Evolutionary conservation across 2,888 invertebrate species (phyloP).

Genomic region (Erebia epiphron): DNA sequence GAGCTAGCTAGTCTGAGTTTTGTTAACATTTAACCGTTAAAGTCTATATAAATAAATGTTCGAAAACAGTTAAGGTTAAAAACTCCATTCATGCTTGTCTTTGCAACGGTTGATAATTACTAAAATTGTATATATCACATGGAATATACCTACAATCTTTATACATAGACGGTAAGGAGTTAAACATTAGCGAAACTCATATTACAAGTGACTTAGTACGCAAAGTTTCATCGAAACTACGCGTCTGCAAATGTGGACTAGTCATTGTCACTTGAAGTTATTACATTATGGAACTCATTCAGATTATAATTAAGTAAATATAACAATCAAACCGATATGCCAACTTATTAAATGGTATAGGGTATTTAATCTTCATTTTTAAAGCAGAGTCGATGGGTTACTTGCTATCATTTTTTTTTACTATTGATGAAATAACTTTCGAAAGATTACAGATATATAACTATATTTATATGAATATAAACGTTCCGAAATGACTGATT

Average conservation of each 20-base stretch:
- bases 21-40: background rate
- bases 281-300: constrained; percentile 58
- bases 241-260: constrained; percentile 46
- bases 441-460: too few relatives aligned
- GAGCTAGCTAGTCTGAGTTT: background rate
- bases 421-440: too few relatives aligned
- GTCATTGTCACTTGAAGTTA: constrained; percentile 42
- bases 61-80: too few relatives aligned
- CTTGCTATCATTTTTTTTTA: too few relatives aligned
- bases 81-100: too few relatives aligned
- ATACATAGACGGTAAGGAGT: too few relatives aligned
- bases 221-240: constrained; percentile 36
- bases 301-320: constrained; percentile 48
- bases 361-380: background rate
- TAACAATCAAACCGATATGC: constrained; percentile 18
- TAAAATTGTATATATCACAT: too few relatives aligned
- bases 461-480: too few relatives aligned
- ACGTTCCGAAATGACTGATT: too few relatives aligned
- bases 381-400: background rate
- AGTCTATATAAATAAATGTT: background rate
- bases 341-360: constrained; percentile 18
- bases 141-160: too few relatives aligned
- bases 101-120: too few relatives aligned
- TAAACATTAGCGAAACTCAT: background rate
- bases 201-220: background rate